Evolutionary conservation across 2,888 invertebrate species (phyloP), one percentile per base, ranked within the genome.

Genomic region (Chloroclysta siterata): DNA sequence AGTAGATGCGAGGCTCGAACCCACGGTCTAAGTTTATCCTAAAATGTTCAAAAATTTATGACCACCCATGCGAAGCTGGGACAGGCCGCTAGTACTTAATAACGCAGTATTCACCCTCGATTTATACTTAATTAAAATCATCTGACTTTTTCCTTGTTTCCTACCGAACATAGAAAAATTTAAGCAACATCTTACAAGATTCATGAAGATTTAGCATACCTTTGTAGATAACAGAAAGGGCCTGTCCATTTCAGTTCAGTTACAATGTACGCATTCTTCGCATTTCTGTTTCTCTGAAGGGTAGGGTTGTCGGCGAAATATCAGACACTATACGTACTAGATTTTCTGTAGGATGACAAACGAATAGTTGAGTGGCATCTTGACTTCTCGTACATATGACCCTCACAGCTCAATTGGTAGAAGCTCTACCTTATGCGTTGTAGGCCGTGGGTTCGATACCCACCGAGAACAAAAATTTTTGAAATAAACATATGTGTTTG

Each of bases 211-310:
- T 48, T 55, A 28, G 48, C 41, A 48, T 14, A 41, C 55, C 46
- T 46, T 55, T 39, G 33, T 39, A 47, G 55, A 53, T 15, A n/a
- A 13, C 28, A 42, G 28, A 39, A 17, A 47, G 47, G 47, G 44
- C 28, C 58, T 33, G 52, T 46, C 44, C 42, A 46, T 59, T 59
- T 52, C 36, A 52, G 50, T 50, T 57, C 28, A 29, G 36, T 22
- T 46, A 52, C 58, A 44, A 44, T 46, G 46, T 52, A 52, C 44
- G 52, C 33, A 59, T 59, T 46, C 52, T 53, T 52, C n/a, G 51
- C 58, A 58, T 58, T 44, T 15, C 57, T 42, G 42, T 42, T 50
- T 44, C 44, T 14, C 50, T 13, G 50, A 50, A 57, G 50, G 50
- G 42, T 17, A 13, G 42, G 50, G 42, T 57, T 50, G 57, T 50